Conservation (phyloP, 2,113 vertebrate species). For the Tychaedon coryphoeus region DNA sequence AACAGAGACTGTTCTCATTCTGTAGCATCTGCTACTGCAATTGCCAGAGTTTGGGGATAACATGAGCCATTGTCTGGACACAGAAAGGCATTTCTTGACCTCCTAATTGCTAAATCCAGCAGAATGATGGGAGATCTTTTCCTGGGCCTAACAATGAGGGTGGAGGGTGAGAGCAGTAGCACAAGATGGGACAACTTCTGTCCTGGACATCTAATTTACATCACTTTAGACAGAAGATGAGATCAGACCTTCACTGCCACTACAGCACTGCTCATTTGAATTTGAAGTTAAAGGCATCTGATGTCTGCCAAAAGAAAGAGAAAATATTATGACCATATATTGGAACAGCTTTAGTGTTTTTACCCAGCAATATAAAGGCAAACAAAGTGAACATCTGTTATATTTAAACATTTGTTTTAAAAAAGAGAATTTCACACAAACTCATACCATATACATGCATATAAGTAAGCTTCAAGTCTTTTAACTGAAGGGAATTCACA, state of each 20-base stretch:
- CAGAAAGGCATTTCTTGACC: not conserved
- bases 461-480: not conserved
- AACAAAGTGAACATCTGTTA: conserved; percentile 23
- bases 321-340: conserved; percentile 2
- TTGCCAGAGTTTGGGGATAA: not conserved
- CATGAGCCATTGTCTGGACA: not conserved
- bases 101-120: not conserved
- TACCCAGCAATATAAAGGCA: not conserved
- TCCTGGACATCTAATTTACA: not conserved
- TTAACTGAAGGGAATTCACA: not conserved
- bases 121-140: not conserved
- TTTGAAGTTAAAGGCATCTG: not conserved
- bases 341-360: not conserved
- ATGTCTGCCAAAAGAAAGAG: not conserved
- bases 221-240: not conserved
- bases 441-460: not conserved
- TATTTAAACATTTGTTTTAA: not conserved
- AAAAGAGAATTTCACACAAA: not conserved
- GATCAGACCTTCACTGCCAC: not conserved
- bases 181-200: not conserved
- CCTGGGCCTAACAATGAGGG: not conserved
- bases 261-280: not conserved
- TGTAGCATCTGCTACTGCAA: not conserved
- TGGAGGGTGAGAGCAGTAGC: rapidly evolving
- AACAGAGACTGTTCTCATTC: not conserved